Percentiles rank a stretch among this genome's conserved stretches.
Evolutionary conservation across 2,797 vertebrate genomes (phyloP).

Genomic region (Valencia hispanica): DNA sequence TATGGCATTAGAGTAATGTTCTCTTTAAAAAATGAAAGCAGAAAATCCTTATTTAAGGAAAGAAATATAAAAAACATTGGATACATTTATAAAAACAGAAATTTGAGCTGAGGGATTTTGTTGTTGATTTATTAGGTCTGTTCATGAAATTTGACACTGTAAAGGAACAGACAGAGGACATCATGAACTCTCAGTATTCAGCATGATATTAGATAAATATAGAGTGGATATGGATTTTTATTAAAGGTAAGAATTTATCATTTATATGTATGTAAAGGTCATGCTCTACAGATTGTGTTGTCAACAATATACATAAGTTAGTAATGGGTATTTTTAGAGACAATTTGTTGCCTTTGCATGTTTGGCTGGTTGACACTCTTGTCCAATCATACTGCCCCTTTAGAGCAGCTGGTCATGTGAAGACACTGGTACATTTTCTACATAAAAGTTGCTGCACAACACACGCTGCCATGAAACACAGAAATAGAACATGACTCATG

Average conservation of each 20-base stretch:
- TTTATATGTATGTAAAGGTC: neutral
- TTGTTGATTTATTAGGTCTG: neutral
- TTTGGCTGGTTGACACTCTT: neutral
- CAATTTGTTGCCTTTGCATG: neutral
- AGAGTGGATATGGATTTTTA: neutral
- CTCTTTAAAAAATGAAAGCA: neutral
- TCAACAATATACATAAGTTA: neutral
- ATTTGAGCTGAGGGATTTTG: neutral
- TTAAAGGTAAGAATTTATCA: neutral
- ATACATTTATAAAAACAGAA: neutral
- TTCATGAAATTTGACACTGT: neutral
- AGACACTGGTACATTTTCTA: conserved; percentile 17
- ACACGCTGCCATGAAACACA: conserved; percentile 18
- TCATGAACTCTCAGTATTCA: neutral
- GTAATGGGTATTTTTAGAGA: neutral
- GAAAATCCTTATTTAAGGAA: neutral
- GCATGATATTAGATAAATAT: neutral
- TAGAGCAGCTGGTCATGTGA: conserved; percentile 31
- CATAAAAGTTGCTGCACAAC: conserved; percentile 16
- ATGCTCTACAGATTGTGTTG: neutral
- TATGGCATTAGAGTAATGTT: neutral
- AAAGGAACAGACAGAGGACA: neutral
- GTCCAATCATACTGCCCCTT: conserved; percentile 3
- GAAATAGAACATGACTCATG: conserved; percentile 43
- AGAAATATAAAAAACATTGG: neutral